These are phyloP conservation scores for Chrysopa pallens DNA, from an alignment of 1,140 invertebrate genomes.

Conservation along the genomic window DNA sequence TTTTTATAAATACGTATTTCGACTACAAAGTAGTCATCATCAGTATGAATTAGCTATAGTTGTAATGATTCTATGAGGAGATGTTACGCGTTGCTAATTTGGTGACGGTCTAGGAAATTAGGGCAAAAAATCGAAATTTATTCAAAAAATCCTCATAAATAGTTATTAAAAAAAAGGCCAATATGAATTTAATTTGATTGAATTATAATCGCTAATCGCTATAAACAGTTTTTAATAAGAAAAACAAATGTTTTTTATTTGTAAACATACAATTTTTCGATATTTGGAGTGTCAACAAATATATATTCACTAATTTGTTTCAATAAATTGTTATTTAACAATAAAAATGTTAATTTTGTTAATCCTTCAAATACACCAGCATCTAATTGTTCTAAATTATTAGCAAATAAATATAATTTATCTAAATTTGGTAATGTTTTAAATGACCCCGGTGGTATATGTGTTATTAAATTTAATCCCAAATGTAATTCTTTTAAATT, in stretches of 20 bases:
- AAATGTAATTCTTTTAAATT: slow-evolving; percentile 14
- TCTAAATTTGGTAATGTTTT: slow-evolving; percentile 12
- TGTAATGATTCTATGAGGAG: no score
- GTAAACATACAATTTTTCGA: slow-evolving; percentile 18
- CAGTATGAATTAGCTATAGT: no score
- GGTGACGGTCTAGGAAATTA: no score
- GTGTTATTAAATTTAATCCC: slow-evolving; percentile 16
- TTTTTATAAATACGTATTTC: no score
- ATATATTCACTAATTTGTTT: slow-evolving; percentile 12
- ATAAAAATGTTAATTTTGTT: slow-evolving; percentile 14
- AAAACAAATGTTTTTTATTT: background rate
- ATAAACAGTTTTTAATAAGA: no score
- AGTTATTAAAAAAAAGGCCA: no score
- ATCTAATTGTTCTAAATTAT: slow-evolving; percentile 17
- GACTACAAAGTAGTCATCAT: no score
- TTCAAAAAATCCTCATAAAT: no score
- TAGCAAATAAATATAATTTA: slow-evolving; percentile 19
- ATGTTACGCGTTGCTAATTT: no score
- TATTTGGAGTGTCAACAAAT: slow-evolving; percentile 15
- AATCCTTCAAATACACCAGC: slow-evolving; percentile 16
- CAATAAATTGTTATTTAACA: slow-evolving; percentile 20
- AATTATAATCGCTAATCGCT: no score
- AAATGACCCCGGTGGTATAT: slow-evolving; percentile 16
- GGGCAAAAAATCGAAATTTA: no score
- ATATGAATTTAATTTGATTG: no score